A percentile compares a stretch with the other conserved stretches of the same genome.
phyloP scores from a whole-genome alignment of 2,888 invertebrate species.

The Orthosia gothica region DNA sequence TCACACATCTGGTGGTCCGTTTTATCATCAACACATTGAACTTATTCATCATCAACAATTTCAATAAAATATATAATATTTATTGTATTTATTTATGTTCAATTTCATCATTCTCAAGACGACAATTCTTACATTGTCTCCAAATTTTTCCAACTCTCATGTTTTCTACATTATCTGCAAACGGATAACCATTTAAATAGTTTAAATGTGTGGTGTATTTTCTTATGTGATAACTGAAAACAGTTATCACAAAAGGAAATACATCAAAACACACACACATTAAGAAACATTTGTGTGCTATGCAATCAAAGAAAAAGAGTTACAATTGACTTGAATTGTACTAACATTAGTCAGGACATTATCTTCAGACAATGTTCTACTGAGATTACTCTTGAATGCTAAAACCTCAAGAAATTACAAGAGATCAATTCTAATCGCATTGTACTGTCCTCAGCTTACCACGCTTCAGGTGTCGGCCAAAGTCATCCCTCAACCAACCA shows the following conservation, averaged over 20 bases:
- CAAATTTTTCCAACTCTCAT: too few species aligned
- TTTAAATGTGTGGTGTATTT: too few species aligned
- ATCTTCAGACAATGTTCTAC: background rate
- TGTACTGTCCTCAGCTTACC: constrained; percentile 1
- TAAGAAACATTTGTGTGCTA: background rate
- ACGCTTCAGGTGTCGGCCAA: constrained; percentile 59
- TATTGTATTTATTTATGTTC: background rate
- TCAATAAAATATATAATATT: background rate
- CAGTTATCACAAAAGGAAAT: background rate
- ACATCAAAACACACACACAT: background rate
- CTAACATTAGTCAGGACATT: background rate
- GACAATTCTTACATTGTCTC: background rate
- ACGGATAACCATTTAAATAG: too few species aligned
- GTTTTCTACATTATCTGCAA: too few species aligned
- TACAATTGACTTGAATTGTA: background rate
- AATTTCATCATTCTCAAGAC: too few species aligned
- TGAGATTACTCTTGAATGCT: too few species aligned
- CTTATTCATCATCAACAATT: background rate
- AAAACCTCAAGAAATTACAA: background rate
- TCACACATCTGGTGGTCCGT: constrained; percentile 5
- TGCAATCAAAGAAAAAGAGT: background rate
- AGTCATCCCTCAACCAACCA: background rate
- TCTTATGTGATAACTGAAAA: too few species aligned
- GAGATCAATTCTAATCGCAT: background rate
- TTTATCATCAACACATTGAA: background rate